A percentile compares a stretch with the other conserved stretches of the same genome.
Evolutionary conservation across 2,113 vertebrate species (phyloP).

Genomic region (Nanorana parkeri): DNA sequence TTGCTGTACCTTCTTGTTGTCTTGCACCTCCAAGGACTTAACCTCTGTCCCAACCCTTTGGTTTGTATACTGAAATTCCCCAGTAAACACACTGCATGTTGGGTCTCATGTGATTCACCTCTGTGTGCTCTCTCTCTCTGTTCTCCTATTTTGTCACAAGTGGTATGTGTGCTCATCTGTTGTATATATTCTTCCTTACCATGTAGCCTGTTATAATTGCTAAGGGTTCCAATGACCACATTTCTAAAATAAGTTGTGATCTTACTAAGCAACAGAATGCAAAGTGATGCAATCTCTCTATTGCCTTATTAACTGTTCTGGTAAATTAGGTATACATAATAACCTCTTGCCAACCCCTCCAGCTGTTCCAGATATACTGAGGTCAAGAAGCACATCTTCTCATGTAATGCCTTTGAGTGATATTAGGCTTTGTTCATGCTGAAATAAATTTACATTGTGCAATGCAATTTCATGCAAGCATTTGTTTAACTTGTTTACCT

Average conservation of each 20-base stretch:
- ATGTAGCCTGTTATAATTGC: background rate
- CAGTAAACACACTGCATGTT: no score
- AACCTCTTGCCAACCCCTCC: constrained; percentile 72
- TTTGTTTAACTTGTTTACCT: constrained; percentile 56
- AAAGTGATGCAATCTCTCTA: constrained; percentile 67
- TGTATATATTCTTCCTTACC: background rate
- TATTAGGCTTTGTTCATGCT: constrained; percentile 46
- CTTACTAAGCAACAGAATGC: background rate
- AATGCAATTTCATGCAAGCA: constrained; percentile 72
- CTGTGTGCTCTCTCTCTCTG: no score
- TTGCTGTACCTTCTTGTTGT: no score
- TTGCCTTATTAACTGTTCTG: constrained; percentile 68
- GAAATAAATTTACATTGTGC: constrained; percentile 65
- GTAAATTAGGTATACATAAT: constrained; percentile 76
- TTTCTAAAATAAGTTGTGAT: background rate
- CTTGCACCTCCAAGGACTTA: no score
- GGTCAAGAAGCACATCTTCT: constrained; percentile 68
- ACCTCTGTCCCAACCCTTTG: no score
- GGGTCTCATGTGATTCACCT: no score
- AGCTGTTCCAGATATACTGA: constrained; percentile 72
- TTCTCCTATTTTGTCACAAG: no score
- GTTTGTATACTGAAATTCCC: no score
- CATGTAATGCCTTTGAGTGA: constrained; percentile 59
- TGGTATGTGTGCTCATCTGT: no score
- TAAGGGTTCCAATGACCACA: background rate